These are phyloP conservation scores for Trinectes maculatus DNA, from an alignment of 2,113 vertebrate species.

Conservation along the genomic window DNA sequence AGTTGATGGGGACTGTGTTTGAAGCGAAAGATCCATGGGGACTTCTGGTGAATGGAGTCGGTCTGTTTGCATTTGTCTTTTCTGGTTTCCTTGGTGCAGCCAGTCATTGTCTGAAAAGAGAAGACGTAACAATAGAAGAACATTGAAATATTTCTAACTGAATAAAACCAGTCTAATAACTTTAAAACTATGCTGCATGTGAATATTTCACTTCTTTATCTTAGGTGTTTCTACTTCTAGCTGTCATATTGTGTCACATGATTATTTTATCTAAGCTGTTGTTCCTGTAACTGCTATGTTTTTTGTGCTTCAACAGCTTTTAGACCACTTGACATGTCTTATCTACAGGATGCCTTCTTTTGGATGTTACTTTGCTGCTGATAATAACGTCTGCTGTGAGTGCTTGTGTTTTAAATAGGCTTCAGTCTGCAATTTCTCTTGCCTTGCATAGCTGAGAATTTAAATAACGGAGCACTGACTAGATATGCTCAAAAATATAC, in stretches of 20 bases:
- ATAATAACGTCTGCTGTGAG: slow-evolving; percentile 10
- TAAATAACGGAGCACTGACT: no score
- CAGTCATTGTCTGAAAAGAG: slow-evolving; percentile 41
- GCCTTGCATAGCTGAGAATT: neutral
- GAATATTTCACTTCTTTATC: neutral
- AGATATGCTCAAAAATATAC: no score
- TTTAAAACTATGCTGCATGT: neutral
- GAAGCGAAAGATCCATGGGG: slow-evolving; percentile 44
- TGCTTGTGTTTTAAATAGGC: neutral
- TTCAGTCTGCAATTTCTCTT: neutral
- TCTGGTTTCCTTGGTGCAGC: slow-evolving; percentile 27
- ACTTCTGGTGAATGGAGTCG: neutral
- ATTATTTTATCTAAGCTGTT: slow-evolving; percentile 32
- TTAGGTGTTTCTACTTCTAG: slow-evolving; percentile 42
- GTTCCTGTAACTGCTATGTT: slow-evolving; percentile 5
- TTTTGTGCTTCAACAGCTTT: slow-evolving; percentile 56
- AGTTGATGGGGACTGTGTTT: neutral
- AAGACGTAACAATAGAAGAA: neutral
- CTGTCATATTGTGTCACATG: slow-evolving; percentile 25
- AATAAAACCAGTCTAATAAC: neutral
- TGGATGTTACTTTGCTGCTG: slow-evolving; percentile 16
- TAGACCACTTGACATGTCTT: slow-evolving; percentile 37
- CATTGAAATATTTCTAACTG: neutral
- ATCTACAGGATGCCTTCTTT: slow-evolving; percentile 40
- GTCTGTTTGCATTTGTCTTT: no score